Evolutionary conservation across 2,797 vertebrate genomes (phyloP).

Genomic region (Gallinago stenura): DNA sequence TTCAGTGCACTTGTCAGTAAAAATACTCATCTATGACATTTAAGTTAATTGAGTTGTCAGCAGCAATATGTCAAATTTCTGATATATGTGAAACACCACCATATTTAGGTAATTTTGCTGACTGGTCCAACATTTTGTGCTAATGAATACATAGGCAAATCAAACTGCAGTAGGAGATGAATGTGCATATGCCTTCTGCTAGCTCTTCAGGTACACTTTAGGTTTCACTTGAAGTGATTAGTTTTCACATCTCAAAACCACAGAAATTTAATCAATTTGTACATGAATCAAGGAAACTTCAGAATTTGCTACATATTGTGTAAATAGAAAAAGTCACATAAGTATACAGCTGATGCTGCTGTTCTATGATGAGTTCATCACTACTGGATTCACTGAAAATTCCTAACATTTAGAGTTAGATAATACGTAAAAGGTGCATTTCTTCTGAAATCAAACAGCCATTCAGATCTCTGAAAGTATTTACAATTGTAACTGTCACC

Average conservation of each 20-base stretch:
- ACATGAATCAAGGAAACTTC: neutral
- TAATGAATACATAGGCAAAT: neutral
- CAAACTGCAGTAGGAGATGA: neutral
- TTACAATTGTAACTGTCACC: neutral
- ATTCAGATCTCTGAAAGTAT: neutral
- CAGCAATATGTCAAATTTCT: neutral
- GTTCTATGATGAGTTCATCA: neutral
- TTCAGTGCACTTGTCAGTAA: neutral
- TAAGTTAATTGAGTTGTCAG: constrained; percentile 2
- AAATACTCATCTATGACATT: neutral
- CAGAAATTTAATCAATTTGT: neutral
- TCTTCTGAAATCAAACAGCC: neutral
- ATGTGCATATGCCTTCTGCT: neutral
- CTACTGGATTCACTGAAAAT: neutral
- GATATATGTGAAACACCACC: neutral
- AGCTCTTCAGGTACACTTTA: neutral
- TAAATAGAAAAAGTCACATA: neutral
- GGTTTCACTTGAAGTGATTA: neutral
- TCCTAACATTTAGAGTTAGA: neutral
- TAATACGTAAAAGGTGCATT: neutral
- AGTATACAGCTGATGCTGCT: neutral
- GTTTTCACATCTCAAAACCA: neutral
- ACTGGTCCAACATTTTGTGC: neutral
- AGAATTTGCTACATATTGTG: neutral
- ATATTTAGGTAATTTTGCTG: neutral